Base-by-base conservation (phyloP, 23 tunicate species). In the Halocynthia aurantium region DNA sequence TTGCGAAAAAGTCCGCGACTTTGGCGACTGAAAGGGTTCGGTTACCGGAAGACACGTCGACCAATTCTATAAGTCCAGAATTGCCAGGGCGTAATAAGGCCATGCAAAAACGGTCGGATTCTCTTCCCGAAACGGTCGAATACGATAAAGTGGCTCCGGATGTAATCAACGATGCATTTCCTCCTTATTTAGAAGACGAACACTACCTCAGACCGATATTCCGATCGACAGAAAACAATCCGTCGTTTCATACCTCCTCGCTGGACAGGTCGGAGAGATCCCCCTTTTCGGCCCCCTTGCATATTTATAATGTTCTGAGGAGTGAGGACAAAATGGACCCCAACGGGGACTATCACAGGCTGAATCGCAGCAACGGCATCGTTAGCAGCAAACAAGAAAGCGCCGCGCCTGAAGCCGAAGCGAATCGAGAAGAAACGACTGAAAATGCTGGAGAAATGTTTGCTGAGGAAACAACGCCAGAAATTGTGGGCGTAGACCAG, bases 111-210 rank as follows among this genome's bases (percentile, higher is more conserved):
- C 70, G 70, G 31, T 65, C 70, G 9, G 70, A 65, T 15, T 65
- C 70, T 40, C 19, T 65, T 11, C 70, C 70, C 22, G 50, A 65
- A 5, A 65, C 22, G 22, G 70, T 65, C 19, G 70, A 65, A 65
- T 65, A 65, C 70, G 70, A 65, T 6, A 65, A 65, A 65, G 70
- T 65, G 31, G 70, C 70, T 9, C 19, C 70, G n/a, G 70, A 65
- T 65, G 2, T 58, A 0, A 58, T 58, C 17, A n/a, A 58, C 17
- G 31, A 20, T 6, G 70, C 70, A 11, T 31, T 31, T 31, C 44
- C 44, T 31, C 44, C 44, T 31, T 31, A 31, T 31, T 31, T 31
- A 31, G 31, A 65, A 0, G 17, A 13, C 63, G 17, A 15, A 58
- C 63, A 58, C 15, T 15, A 58, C n/a, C 49, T 9, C 10, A 65